Base-by-base conservation (phyloP, 2,113 vertebrate species). In the Tachuris rubrigastra region DNA sequence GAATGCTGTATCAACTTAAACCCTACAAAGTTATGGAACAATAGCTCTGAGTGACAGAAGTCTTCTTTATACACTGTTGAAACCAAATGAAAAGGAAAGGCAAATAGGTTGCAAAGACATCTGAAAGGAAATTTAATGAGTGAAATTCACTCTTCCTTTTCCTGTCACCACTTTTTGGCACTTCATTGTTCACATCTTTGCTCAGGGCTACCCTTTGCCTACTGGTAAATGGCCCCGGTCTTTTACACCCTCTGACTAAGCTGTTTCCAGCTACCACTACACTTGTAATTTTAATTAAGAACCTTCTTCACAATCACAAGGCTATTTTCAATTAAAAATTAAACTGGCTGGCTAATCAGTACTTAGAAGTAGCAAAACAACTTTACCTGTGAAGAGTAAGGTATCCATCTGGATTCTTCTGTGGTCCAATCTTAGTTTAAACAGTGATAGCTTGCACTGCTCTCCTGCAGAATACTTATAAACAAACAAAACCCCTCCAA, bases 171-270 rank as follows among this genome's bases (percentile, higher is more conserved):
- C 33, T 72, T 56, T 27, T 90, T 75, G 52, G 8, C 22, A 42
- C 27, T 47, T 87, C 35, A 17, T 39, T 67, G 35, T 25, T 85
- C 52, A 46, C 42, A 14, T 77, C 41, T 59, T 59, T 74, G 65
- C 65, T 67, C 58, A 73, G 53, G 49, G 35, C 56, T 79, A 18
- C 33, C 31, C 78, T 83, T 35, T 30, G 12, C 52, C 56, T 59
- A 9, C 39, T 1, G 0, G 0, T 27, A 72, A 78, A 67, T 12
- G 8, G 19, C 24, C 44, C 42, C 12, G 23, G 22, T 66, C 35
- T 65, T 91, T n/a, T 27, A 72, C 5, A 19, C 9, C 17, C n/a
- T 59, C 37, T 52, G 21, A 56, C 37, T 17, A 60, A 81, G 33
- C 12, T 53, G 16, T 37, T 72, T 59, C 23, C 21, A 50, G 24